Evolutionary conservation across 2,113 vertebrate species (phyloP).

Genomic region (western clawed frog (Xenopus tropicalis)): DNA sequence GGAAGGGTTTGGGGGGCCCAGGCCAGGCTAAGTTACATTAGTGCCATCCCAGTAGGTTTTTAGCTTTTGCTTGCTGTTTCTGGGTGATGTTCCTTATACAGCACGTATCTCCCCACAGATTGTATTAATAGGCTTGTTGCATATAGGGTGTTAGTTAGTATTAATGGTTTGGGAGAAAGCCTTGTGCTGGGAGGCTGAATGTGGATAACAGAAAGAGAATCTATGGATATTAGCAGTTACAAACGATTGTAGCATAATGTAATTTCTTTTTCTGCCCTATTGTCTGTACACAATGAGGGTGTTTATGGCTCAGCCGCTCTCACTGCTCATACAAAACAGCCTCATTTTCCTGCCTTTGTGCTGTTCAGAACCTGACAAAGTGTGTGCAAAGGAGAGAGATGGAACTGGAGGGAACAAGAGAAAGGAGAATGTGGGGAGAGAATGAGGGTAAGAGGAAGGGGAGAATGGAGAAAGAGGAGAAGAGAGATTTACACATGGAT

Average conservation of each 20-base stretch:
- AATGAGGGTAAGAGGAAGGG: no score
- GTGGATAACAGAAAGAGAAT: slow-evolving; percentile 33
- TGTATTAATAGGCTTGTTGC: no score
- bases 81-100: no score
- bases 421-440: not conserved
- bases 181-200: not conserved
- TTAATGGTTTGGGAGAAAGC: no score
- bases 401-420: not conserved
- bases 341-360: slow-evolving; percentile 29
- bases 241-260: slow-evolving; percentile 43
- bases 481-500: not conserved
- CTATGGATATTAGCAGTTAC: slow-evolving; percentile 34
- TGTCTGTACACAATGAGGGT: slow-evolving; percentile 42
- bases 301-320: slow-evolving; percentile 28
- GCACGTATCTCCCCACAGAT: no score
- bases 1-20: no score
- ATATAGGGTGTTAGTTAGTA: no score
- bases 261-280: slow-evolving; percentile 34
- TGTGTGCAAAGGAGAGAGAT: not conserved
- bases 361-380: slow-evolving; percentile 10
- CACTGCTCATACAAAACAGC: slow-evolving; percentile 32
- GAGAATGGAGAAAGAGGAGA: not conserved
- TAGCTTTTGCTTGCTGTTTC: no score
- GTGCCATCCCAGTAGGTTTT: no score
- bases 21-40: no score